Evolutionary conservation across 2,113 vertebrate genomes (phyloP), one percentile per base, ranked within the genome.

Genomic region (Chloebia gouldiae): DNA sequence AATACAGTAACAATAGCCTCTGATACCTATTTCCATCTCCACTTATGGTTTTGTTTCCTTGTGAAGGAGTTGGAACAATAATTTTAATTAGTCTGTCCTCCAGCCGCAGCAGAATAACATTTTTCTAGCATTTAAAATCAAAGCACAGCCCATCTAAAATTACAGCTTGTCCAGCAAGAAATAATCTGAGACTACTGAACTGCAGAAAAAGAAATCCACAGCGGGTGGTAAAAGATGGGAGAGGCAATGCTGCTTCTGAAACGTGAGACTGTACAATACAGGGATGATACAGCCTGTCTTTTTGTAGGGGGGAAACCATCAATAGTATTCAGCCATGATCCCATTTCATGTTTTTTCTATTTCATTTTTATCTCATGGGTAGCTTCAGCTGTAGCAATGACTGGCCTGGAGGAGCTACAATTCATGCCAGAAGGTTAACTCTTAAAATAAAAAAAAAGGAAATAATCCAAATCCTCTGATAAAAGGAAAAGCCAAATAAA

Each of bases 1-100:
- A 73, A 75, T 60, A 49, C 44, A 12, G n/a, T 68, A 90, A 90
- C 22, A 64, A 81, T 80, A 86, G 11, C 14, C 64, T 73, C 81
- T 75, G 44, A n/a, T 94, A 95, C 85, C 77, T 78, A 14, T 81
- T 59, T 47, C 22, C 19, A 73, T 47, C 54, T 64, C 27, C 44
- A 66, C 30, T 81, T 61, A 42, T 1, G 6, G 51, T 80, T 35
- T 20, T 87, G 50, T 35, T 87, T 85, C 49, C 35, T 44, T 64
- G 15, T 11, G 9, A 83, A 90, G 45, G 20, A 63, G 16, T 27
- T 78, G 64, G 50, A 87, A 69, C 12, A 93, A 65, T 53, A 42
- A 89, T 81, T 89, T 88, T 91, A 83, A 86, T 95, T 95, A 77
- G 4, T n/a, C 56, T 75, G 28, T 85, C 60, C 37, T 87, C 86